Evolutionary conservation across 2,888 invertebrate genomes (phyloP), one percentile per base, ranked within the genome.

Genomic region (Chydorus sphaericus): DNA sequence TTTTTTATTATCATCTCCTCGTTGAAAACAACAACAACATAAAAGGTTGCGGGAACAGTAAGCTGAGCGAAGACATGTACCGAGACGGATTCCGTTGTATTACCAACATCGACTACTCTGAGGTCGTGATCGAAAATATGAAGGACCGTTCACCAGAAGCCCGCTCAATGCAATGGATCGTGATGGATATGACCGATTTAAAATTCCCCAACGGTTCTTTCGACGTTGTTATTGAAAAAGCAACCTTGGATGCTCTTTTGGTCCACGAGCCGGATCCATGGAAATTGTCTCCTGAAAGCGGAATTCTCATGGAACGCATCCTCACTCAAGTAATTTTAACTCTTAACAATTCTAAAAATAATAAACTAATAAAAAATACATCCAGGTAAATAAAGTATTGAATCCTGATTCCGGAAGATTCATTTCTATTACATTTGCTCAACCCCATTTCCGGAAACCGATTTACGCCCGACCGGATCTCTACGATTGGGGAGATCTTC

Each of bases 181-280:
- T 66, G 16, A 69, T 70, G 66, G 72, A 73, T 60, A 69, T 71
- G 59, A 63, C 63, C 29, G 59, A 66, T 14, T 59, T 73, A 44
- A 60, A 62, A 26, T 66, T 68, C 61, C 61, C 60, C 11, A 58
- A 61, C 4, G 61, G 59, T 28, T 60, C 64, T 3, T 71, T 71
- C 63, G 73, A 73, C 62, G 66, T 71, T 26, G 67, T 73, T 28
- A 59, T 73, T 38, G 73, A 73, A 60, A 73, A 73, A 62, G 72
- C 71, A 4, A 72, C 72, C 16, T 61, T 73, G 20, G 73, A 73
- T 61, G 68, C 70, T 14, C 60, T 73, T 37, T 62, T 72, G 54
- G 72, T 71, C 10, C 64, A 63, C n/a, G 69, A 70, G 58, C 67
- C 62, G 57, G 66, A 67, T 59, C 68, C 68, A 0, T 70, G 70